Conservation (phyloP, 30 jellyfish, hydroid and myxozoan genomes). For the Aurelia coerulea region DNA sequence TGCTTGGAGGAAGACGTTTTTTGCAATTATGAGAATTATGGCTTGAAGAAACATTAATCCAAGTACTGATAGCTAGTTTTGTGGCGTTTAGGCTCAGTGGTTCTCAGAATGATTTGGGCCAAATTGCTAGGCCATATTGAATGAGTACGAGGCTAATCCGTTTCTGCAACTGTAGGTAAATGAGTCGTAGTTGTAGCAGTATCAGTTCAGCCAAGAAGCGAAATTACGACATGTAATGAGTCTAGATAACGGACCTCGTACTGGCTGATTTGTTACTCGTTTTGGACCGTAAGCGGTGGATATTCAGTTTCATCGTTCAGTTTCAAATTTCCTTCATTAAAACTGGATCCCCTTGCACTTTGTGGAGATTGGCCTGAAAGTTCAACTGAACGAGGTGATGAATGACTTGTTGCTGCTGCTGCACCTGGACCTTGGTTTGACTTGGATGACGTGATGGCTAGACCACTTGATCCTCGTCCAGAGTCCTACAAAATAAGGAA, state of each 20-base stretch:
- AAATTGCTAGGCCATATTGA: too few relatives aligned
- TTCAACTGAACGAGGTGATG: constrained; percentile 63
- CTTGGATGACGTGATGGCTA: constrained; percentile 83
- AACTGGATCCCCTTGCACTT: constrained; percentile 60
- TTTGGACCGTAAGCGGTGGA: constrained; percentile 93
- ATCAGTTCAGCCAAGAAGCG: too few relatives aligned
- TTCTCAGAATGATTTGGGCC: too few relatives aligned
- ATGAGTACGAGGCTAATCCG: too few relatives aligned
- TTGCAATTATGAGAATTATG: too few relatives aligned
- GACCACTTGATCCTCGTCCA: constrained; percentile 77
- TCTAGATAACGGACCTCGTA: background rate
- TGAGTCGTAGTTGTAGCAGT: too few relatives aligned
- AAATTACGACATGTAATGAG: background rate
- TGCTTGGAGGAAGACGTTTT: too few relatives aligned
- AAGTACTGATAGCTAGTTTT: too few relatives aligned
- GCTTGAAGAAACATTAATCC: too few relatives aligned
- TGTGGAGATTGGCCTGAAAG: constrained; percentile 55
- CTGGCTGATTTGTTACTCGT: constrained; percentile 36
- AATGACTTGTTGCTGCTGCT: constrained; percentile 45
- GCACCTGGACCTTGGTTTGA: constrained; percentile 52
- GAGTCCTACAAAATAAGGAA: constrained; percentile 58
- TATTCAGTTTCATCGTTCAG: constrained; percentile 86
- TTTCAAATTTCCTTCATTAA: constrained; percentile 48
- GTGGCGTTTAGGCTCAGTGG: too few relatives aligned
- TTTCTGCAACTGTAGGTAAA: too few relatives aligned